Evolutionary conservation across 2,888 invertebrate species (phyloP).

Genomic region (Craniophora ligustri): DNA sequence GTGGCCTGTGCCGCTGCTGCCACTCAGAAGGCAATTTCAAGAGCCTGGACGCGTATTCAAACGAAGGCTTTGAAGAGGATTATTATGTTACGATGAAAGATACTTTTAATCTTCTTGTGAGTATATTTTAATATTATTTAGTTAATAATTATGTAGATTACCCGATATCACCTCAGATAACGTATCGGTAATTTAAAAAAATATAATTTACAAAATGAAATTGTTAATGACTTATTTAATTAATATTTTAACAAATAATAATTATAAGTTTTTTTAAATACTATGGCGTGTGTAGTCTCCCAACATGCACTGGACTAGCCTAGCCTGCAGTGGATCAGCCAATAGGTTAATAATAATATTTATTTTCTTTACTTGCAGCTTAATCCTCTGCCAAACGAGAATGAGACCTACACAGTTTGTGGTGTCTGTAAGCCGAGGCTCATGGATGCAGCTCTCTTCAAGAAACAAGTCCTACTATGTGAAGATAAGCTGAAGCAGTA

Average conservation of each 20-base stretch:
- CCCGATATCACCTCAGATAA: too few species aligned
- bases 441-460: constrained; percentile 43
- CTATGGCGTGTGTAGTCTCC: too few species aligned
- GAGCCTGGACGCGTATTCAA: constrained; percentile 55
- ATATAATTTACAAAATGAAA: too few species aligned
- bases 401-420: constrained; percentile 24
- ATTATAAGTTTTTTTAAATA: too few species aligned
- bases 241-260: too few species aligned
- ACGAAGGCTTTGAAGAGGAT: constrained; percentile 59
- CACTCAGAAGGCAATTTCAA: constrained; percentile 66
- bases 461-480: constrained; percentile 40
- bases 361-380: constrained; percentile 32
- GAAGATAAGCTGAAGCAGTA: constrained; percentile 46
- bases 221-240: too few species aligned
- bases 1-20: constrained; percentile 73
- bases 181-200: too few species aligned
- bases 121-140: constrained; percentile 11
- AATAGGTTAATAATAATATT: too few species aligned
- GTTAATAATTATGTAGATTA: background rate
- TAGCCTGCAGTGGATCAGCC: too few species aligned
- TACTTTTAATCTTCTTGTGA: constrained; percentile 70
- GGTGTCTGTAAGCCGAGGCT: constrained; percentile 39
- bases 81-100: constrained; percentile 66
- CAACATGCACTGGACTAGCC: too few species aligned
- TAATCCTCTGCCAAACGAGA: constrained; percentile 18